Evolutionary conservation across 2,113 vertebrate species (phyloP).

Genomic region (Isurus oxyrinchus): DNA sequence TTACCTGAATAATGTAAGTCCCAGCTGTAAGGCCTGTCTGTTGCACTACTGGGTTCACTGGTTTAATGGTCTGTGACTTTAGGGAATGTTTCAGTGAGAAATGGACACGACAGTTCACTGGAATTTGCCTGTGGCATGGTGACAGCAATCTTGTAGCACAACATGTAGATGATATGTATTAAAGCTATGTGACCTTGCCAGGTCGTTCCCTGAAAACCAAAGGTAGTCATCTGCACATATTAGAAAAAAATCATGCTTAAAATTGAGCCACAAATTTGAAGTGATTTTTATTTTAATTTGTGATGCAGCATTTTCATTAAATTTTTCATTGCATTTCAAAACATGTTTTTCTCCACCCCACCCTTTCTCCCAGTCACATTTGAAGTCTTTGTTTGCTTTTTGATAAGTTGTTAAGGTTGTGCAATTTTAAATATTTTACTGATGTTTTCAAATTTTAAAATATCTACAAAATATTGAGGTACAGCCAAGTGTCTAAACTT

Average conservation of each 20-base stretch:
- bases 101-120: background rate
- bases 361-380: background rate
- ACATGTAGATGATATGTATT: background rate
- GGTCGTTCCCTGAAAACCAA: background rate
- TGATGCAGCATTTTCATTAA: background rate
- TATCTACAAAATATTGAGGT: background rate
- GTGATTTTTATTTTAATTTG: background rate
- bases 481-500: background rate
- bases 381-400: background rate
- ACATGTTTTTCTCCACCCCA: background rate
- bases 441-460: background rate
- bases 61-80: background rate
- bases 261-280: background rate
- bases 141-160: background rate
- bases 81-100: background rate
- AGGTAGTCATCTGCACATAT: background rate
- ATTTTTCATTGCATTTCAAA: background rate
- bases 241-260: background rate
- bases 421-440: background rate
- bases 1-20: background rate
- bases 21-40: background rate
- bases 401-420: background rate
- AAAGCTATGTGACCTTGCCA: background rate
- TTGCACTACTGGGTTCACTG: background rate
- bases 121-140: background rate